Conservation (phyloP, 2,888 invertebrate genomes). For the Athripsodes cinereus region DNA sequence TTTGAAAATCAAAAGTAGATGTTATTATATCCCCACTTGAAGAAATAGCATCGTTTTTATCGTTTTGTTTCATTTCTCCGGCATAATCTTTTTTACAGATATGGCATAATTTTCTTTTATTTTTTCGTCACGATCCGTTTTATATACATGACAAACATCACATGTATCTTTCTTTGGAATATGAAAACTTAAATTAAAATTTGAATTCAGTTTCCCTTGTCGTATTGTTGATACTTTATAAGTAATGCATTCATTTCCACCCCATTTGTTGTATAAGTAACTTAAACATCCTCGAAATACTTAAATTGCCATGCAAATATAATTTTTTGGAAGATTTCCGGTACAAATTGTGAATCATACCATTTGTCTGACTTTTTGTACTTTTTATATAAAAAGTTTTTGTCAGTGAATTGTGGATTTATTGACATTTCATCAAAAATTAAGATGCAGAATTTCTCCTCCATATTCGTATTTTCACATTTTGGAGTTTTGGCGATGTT, state of each 20-base stretch:
- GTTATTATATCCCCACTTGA: not conserved
- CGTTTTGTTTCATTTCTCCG: not conserved
- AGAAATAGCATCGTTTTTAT: not conserved
- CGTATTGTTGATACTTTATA: not conserved
- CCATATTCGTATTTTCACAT: too few relatives aligned
- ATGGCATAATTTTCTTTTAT: not conserved
- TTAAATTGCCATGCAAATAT: not conserved
- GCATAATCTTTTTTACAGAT: not conserved
- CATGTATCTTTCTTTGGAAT: not conserved
- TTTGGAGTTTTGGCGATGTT: too few relatives aligned
- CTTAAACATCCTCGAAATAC: not conserved
- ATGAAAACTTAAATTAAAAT: not conserved
- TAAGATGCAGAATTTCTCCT: too few relatives aligned
- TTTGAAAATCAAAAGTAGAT: not conserved
- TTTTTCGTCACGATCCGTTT: not conserved
- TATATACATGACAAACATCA: not conserved
- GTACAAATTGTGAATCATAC: too few relatives aligned
- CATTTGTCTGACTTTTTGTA: too few relatives aligned
- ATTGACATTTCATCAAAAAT: too few relatives aligned
- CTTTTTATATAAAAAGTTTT: too few relatives aligned
- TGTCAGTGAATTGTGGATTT: too few relatives aligned
- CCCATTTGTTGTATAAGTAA: not conserved
- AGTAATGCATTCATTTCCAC: not conserved
- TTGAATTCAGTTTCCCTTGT: not conserved
- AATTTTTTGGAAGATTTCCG: not conserved